Percentiles rank a stretch among this genome's conserved stretches.
phyloP scores from a whole-genome alignment of 37 sponge, comb jelly and placozoan species.

The Haliclona indistincta region DNA sequence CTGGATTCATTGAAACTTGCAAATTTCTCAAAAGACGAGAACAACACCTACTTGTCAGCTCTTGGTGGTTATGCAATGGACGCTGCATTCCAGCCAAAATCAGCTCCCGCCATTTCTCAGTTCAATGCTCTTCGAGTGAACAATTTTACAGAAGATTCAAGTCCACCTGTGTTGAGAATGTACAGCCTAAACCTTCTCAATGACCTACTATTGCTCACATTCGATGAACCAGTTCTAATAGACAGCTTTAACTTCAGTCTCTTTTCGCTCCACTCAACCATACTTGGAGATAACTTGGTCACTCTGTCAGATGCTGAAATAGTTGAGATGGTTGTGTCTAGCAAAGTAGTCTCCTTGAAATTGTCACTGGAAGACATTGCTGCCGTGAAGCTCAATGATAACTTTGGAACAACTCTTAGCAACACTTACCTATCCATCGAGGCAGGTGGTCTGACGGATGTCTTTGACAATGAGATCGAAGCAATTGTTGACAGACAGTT shows the following conservation, averaged over 20 bases:
- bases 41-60: constrained; percentile 63
- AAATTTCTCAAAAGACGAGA: constrained; percentile 33
- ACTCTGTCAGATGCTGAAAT: constrained; percentile 56
- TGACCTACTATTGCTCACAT: constrained; percentile 63
- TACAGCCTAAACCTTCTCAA: constrained; percentile 59
- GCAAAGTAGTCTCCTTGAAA: constrained; percentile 19
- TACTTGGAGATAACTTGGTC: constrained; percentile 9
- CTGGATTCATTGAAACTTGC: constrained; percentile 49
- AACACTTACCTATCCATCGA: constrained; percentile 75
- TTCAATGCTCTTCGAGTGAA: constrained; percentile 44
- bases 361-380: constrained; percentile 66
- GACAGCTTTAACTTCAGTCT: constrained; percentile 55
- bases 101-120: constrained; percentile 40
- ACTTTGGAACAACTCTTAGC: constrained; percentile 57
- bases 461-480: constrained; percentile 36
- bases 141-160: constrained; percentile 68
- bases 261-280: constrained; percentile 49
- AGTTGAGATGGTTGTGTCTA: constrained; percentile 15
- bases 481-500: constrained; percentile 15
- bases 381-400: constrained; percentile 62
- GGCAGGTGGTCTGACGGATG: constrained; percentile 40
- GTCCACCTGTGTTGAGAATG: constrained; percentile 48
- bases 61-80: constrained; percentile 59
- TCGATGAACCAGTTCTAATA: constrained; percentile 79
- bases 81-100: constrained; percentile 62